Evolutionary conservation across 2,113 vertebrate genomes (phyloP), one percentile per base, ranked within the genome.

Genomic region (Rutilus rutilus): DNA sequence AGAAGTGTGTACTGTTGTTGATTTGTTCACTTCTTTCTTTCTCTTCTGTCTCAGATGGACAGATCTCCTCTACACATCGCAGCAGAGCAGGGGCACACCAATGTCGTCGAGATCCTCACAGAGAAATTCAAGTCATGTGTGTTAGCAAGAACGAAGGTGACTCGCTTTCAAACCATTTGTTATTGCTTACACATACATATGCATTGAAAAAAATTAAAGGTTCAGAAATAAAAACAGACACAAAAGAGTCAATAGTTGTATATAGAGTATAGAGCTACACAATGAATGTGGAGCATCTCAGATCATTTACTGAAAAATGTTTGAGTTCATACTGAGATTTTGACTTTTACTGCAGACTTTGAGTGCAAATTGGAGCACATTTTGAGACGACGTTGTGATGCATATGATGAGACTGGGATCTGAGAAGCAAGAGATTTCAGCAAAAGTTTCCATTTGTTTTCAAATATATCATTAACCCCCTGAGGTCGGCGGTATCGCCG

Each of bases 91-190:
- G 93, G 91, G n/a, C 89, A 92, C 89, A 92, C 89, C 39, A 87
- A 54, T 15, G 79, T 90, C 6, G 91, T 92, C 12, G 93, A 93
- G 60, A 74, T 93, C 54, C 87, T 92, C 50, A 92, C 87, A 0
- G 93, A 92, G 59, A 93, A 92, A 79, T 93, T 93, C 78, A 92
- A 75, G 80, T 90, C 91, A 9, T 92, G 90, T n/a, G 91, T 93
- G 39, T 71, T 94, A 79, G 91, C 90, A 11, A 89, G 92, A 74
- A 92, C 92, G 1, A 93, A 93, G 90, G 92, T 91, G 80, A 77
- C 19, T 7, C 27, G 12, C n/a, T 57, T 45, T 69, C 12, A 33
- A 33, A 23, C 3, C 12, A 19, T 50, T 5, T 17, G 0, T 42
- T 73, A n/a, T 42, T n/a, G 1, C 19, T 42, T 73, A 42, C 6